phyloP scores from a whole-genome alignment of 2,797 vertebrate genomes.

The Acipenser transmontanus region DNA sequence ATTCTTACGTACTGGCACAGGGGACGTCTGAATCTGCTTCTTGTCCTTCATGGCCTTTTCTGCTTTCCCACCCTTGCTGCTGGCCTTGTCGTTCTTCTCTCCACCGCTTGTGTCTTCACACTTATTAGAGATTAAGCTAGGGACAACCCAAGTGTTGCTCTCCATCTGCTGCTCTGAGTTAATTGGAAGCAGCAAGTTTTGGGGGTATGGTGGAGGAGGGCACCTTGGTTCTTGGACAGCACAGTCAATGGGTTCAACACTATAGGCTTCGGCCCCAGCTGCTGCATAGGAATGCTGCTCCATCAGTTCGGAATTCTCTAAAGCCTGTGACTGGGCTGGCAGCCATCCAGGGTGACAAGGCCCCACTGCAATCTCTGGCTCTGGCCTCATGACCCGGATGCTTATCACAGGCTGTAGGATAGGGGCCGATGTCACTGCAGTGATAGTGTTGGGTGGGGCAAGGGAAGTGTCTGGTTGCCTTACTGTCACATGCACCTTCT shows the following conservation, averaged over 20 bases:
- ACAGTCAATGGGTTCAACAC: conserved; percentile 59
- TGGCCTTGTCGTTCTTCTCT: conserved; percentile 60
- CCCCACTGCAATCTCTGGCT: conserved; percentile 93
- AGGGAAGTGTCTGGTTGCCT: conserved; percentile 72
- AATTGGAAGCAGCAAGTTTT: conserved; percentile 70
- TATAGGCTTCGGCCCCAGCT: conserved; percentile 58
- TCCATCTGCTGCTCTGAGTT: conserved; percentile 66
- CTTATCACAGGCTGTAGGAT: conserved; percentile 94
- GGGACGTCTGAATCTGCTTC: conserved; percentile 96
- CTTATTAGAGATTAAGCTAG: conserved; percentile 46
- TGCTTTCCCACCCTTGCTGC: conserved; percentile 63
- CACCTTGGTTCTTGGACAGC: conserved; percentile 73
- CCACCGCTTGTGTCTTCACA: conserved; percentile 50
- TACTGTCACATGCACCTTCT: conserved; percentile 61
- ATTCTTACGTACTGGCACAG: conserved; percentile 85
- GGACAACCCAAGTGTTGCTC: conserved; percentile 56
- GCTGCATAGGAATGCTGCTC: conserved; percentile 70
- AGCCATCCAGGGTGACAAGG: conserved; percentile 91
- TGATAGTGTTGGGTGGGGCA: conserved; percentile 83
- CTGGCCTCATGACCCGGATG: conserved; percentile 88
- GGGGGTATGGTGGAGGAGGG: conserved; percentile 88
- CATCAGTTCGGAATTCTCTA: conserved; percentile 45
- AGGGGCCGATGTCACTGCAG: conserved; percentile 83
- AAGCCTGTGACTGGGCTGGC: conserved; percentile 56
- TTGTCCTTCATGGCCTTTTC: conserved; percentile 83